Percentiles rank a stretch among this genome's conserved stretches.
Conservation (phyloP, 2,797 vertebrate genomes). For the Tenualosa thibaudeaui region DNA sequence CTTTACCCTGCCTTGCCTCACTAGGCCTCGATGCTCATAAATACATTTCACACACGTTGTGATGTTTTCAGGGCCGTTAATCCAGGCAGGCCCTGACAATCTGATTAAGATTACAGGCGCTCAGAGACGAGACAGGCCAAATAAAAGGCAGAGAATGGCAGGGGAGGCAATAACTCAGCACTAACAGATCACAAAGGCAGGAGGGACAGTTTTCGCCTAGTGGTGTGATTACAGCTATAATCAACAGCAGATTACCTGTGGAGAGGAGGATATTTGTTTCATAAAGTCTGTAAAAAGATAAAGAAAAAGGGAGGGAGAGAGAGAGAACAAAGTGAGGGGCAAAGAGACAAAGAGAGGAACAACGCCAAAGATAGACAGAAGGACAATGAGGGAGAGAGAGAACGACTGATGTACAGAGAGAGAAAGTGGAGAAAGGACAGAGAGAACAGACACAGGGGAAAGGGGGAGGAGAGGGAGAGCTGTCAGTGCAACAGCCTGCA, state of each 20-base stretch:
- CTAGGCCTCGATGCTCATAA: conserved; percentile 50
- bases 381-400: background rate
- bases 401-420: too few species aligned
- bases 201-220: background rate
- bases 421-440: background rate
- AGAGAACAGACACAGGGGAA: background rate
- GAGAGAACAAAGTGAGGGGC: background rate
- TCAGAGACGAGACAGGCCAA: background rate
- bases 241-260: background rate
- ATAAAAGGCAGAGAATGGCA: background rate
- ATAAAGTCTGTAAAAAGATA: background rate
- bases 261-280: background rate
- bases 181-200: background rate
- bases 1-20: background rate
- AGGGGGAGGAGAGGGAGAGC: background rate
- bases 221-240: background rate
- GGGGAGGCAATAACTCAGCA: background rate
- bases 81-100: background rate
- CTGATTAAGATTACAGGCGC: background rate
- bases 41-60: conserved; percentile 50
- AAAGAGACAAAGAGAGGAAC: background rate
- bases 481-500: background rate
- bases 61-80: conserved; percentile 1
- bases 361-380: background rate
- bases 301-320: background rate